These are phyloP conservation scores for Ophion costatus DNA, from an alignment of 2,888 invertebrate genomes.

Conservation along the genomic window DNA sequence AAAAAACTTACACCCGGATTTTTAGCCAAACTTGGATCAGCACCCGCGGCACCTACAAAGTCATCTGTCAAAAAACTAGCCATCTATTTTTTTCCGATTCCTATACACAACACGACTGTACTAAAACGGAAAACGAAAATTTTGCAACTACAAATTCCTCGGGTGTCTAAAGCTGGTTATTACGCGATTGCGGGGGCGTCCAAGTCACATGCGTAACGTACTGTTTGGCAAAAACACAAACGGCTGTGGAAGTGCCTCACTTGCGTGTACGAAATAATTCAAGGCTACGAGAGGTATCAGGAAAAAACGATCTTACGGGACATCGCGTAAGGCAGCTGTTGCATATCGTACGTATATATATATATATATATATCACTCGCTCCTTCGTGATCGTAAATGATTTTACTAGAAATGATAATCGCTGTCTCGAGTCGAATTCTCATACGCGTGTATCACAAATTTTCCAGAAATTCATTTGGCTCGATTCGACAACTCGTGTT, in stretches of 20 bases:
- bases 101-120: too few species aligned
- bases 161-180: slow-evolving; percentile 28
- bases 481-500: slow-evolving; percentile 6
- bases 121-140: slow-evolving; percentile 8
- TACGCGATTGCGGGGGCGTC: slow-evolving; percentile 34
- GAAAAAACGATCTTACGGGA: slow-evolving; percentile 33
- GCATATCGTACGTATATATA: not conserved
- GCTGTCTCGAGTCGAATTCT: slow-evolving; percentile 7
- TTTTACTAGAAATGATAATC: slow-evolving; percentile 49
- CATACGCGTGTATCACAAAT: slow-evolving; percentile 13
- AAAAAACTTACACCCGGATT: too few species aligned
- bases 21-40: too few species aligned
- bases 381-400: slow-evolving; percentile 41
- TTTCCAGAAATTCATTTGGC: slow-evolving; percentile 35
- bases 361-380: too few species aligned
- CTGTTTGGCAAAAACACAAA: slow-evolving; percentile 71
- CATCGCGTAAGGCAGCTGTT: slow-evolving; percentile 27
- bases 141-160: slow-evolving; percentile 19
- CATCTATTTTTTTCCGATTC: too few species aligned
- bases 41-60: too few species aligned
- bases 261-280: slow-evolving; percentile 51
- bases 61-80: too few species aligned
- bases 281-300: slow-evolving; percentile 44
- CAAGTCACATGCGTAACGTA: slow-evolving; percentile 52
- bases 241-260: slow-evolving; percentile 45